A percentile compares a stretch with the other conserved stretches of the same genome.
phyloP scores from a whole-genome alignment of 1,140 invertebrate genomes.

The Cryptotermes secundus region DNA sequence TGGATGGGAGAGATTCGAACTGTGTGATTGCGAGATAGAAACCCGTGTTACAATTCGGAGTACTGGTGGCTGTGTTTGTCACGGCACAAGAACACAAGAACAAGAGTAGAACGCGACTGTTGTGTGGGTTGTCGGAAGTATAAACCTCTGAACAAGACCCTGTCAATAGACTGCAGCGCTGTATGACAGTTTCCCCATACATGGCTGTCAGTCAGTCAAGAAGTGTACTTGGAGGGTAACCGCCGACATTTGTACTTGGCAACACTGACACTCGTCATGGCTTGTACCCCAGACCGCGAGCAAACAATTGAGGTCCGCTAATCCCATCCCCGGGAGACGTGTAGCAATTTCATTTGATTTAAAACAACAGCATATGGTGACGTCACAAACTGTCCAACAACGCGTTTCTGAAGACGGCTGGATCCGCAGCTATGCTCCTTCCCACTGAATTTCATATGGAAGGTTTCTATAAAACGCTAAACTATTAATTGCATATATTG shows the following conservation, averaged over 20 bases:
- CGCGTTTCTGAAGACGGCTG: no score
- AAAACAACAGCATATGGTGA: neutral
- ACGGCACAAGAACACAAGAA: no score
- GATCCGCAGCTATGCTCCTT: no score
- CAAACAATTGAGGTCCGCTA: neutral
- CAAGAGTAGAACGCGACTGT: no score
- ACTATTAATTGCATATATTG: no score
- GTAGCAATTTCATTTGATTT: neutral
- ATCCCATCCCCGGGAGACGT: neutral
- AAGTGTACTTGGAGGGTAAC: neutral
- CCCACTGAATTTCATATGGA: no score
- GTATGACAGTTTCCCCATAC: neutral
- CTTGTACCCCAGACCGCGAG: neutral
- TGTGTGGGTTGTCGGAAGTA: neutral
- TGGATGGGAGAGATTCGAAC: no score
- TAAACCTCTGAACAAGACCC: neutral
- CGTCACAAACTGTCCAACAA: neutral
- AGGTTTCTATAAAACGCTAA: no score
- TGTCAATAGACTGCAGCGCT: neutral
- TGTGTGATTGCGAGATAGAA: no score
- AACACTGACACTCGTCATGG: constrained; percentile 10
- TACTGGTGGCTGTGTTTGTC: no score
- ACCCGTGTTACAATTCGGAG: no score
- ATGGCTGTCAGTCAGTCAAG: neutral
- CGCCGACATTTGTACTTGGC: constrained; percentile 3